Percentiles rank a stretch among this genome's conserved stretches.
These are phyloP conservation scores for Pangasius larnaudii DNA, from an alignment of 2,797 vertebrate genomes.

Conservation along the genomic window DNA sequence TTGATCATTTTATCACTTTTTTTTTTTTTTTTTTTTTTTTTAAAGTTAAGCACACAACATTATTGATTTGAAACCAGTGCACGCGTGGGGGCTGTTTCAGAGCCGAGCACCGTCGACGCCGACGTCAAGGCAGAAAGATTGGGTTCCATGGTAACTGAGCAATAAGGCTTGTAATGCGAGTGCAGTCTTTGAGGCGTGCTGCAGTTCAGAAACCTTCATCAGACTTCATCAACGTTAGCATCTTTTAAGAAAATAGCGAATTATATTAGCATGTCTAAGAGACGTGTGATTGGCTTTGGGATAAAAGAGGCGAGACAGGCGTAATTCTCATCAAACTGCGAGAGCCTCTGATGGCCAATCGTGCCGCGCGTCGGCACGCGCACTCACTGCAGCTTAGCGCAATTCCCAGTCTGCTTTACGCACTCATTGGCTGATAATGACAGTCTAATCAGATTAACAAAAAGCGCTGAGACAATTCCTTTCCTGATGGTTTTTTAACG, in stretches of 20 bases:
- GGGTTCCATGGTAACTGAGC: neutral
- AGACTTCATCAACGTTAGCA: constrained; percentile 16
- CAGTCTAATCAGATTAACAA: constrained; percentile 80
- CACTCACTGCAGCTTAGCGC: constrained; percentile 65
- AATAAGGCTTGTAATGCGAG: constrained; percentile 2
- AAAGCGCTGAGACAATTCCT: constrained; percentile 80
- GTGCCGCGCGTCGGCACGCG: constrained; percentile 39
- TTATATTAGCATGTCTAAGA: constrained; percentile 29
- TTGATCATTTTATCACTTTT: neutral
- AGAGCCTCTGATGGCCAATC: constrained; percentile 30
- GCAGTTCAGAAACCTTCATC: neutral
- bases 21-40: neutral
- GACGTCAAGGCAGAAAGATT: neutral
- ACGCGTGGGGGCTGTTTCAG: neutral
- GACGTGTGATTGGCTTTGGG: constrained; percentile 6
- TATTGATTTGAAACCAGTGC: neutral
- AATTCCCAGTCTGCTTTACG: constrained; percentile 73
- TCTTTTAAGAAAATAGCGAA: constrained; percentile 16
- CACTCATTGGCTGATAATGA: constrained; percentile 80
- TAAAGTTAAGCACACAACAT: neutral
- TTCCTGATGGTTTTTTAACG: constrained; percentile 82
- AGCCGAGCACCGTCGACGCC: neutral
- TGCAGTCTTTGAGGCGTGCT: neutral
- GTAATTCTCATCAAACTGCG: constrained; percentile 26
- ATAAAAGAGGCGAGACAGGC: constrained; percentile 10